Percentiles rank a stretch among this genome's conserved stretches.
These are phyloP conservation scores for Drepanosiphum platanoidis DNA, from an alignment of 2,888 invertebrate genomes.

Conservation along the genomic window DNA sequence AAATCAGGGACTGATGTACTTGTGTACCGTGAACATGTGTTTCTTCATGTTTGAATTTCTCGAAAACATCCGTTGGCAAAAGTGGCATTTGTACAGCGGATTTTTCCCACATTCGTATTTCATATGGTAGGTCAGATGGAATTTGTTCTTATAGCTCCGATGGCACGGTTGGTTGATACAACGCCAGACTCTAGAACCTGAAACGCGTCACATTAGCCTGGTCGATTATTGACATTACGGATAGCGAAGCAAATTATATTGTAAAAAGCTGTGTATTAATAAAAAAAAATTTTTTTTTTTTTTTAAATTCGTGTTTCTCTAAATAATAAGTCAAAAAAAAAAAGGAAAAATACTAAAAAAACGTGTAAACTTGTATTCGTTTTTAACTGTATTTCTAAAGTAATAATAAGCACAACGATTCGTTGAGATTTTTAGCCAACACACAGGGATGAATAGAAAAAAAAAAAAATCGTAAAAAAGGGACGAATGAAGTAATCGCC, in stretches of 20 bases:
- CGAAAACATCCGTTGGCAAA: constrained; percentile 59
- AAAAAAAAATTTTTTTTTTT: background rate
- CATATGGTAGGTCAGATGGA: constrained; percentile 66
- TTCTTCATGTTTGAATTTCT: constrained; percentile 62
- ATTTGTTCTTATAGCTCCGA: constrained; percentile 64
- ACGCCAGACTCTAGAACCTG: constrained; percentile 47
- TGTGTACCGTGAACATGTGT: constrained; percentile 52
- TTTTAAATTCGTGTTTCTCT: constrained; percentile 18
- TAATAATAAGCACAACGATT: constrained; percentile 15
- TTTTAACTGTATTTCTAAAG: background rate
- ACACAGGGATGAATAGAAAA: too few species aligned
- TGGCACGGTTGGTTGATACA: constrained; percentile 62
- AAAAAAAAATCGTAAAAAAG: background rate
- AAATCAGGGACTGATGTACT: constrained; percentile 45
- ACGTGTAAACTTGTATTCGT: background rate
- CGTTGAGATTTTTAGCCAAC: background rate
- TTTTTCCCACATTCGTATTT: constrained; percentile 68
- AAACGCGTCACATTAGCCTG: constrained; percentile 43
- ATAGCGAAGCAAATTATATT: constrained; percentile 41
- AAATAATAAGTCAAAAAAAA: constrained; percentile 31
- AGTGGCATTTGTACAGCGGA: constrained; percentile 56
- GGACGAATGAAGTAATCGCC: background rate
- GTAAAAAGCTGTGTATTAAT: constrained; percentile 47
- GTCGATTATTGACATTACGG: constrained; percentile 10
- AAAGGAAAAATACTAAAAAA: constrained; percentile 5